A percentile compares a stretch with the other conserved stretches of the same genome.
Evolutionary conservation across 2,113 vertebrate species (phyloP).

Genomic region (Carollia perspicillata): DNA sequence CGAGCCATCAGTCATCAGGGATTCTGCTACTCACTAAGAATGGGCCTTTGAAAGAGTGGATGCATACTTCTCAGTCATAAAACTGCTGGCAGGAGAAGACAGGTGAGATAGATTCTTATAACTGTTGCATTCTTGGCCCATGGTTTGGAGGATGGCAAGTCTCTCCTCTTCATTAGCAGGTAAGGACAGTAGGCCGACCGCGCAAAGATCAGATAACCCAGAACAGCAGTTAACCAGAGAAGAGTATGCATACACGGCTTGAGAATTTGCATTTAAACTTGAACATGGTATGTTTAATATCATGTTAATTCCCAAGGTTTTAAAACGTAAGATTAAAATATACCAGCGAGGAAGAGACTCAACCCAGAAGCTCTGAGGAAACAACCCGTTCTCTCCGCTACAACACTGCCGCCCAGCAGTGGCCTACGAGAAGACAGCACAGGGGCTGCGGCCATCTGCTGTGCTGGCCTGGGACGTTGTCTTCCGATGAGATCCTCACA

Average conservation of each 20-base stretch:
- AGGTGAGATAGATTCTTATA: not conserved
- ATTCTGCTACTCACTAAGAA: not conserved
- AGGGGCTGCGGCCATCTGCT: no score
- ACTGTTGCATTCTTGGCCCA: not conserved
- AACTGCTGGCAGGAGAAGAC: not conserved
- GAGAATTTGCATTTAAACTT: not conserved
- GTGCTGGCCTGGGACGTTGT: not conserved
- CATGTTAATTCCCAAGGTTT: not conserved
- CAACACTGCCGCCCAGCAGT: not conserved
- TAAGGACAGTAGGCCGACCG: not conserved
- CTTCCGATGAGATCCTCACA: not conserved
- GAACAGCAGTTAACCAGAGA: not conserved
- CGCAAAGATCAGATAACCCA: not conserved
- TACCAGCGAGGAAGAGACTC: not conserved
- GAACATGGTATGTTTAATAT: not conserved
- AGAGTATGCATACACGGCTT: not conserved
- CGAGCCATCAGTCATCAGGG: not conserved
- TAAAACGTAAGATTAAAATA: not conserved
- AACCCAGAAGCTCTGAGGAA: not conserved
- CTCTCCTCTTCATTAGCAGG: not conserved
- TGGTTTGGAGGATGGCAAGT: not conserved
- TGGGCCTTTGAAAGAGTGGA: not conserved
- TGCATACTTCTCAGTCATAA: not conserved
- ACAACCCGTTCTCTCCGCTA: accelerated
- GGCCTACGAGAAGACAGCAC: accelerated